These are phyloP conservation scores for Condylura cristata DNA, from an alignment of 2,113 vertebrate species.

Conservation along the genomic window DNA sequence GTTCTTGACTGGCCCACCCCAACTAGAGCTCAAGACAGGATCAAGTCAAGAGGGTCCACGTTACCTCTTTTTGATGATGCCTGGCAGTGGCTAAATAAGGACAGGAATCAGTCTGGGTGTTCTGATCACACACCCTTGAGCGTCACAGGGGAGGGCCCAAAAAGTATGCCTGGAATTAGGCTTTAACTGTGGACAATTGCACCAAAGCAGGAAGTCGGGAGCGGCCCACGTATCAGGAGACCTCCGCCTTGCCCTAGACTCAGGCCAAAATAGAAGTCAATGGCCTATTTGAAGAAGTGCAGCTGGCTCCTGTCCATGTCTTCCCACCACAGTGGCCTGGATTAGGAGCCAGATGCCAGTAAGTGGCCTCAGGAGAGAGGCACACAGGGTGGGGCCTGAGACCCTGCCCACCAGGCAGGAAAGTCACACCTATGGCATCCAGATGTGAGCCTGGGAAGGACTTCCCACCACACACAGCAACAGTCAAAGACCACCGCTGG, in stretches of 20 bases:
- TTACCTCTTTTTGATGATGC: not conserved
- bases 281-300: not conserved
- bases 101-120: slow-evolving; percentile 36
- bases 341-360: not conserved
- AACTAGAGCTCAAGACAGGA: not conserved
- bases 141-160: slow-evolving; percentile 47
- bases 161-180: slow-evolving; percentile 70
- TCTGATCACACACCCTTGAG: slow-evolving; percentile 49
- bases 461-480: not conserved
- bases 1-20: not conserved
- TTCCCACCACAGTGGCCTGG: not conserved
- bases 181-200: slow-evolving; percentile 39
- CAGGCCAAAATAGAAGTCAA: slow-evolving; percentile 55
- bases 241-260: slow-evolving; percentile 36
- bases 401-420: not conserved
- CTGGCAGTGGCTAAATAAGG: slow-evolving; percentile 57
- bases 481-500: not conserved
- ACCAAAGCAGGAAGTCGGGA: slow-evolving; percentile 63
- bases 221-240: slow-evolving; percentile 51
- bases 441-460: not conserved
- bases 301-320: not conserved
- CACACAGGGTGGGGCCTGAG: not conserved
- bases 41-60: not conserved
- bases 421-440: not conserved
- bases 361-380: not conserved